Conservation (phyloP, 2,797 vertebrate species). For the Crenuchus spilurus region DNA sequence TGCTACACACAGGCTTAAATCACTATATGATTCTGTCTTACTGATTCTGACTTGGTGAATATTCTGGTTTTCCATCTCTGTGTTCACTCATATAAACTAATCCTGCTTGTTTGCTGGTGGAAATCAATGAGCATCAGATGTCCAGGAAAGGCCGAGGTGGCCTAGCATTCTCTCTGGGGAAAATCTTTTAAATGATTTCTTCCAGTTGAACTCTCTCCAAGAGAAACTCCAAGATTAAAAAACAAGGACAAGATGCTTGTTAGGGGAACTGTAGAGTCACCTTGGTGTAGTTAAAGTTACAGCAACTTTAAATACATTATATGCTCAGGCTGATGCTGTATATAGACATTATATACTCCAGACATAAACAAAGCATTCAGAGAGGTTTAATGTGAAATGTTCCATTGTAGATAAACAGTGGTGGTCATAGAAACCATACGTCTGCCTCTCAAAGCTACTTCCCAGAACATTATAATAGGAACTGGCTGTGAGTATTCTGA, state of each 20-base stretch:
- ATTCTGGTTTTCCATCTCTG: not conserved
- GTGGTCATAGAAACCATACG: no score
- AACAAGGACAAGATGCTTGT: slow-evolving; percentile 22
- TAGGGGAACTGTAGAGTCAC: slow-evolving; percentile 28
- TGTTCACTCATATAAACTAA: slow-evolving; percentile 36
- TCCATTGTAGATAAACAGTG: no score
- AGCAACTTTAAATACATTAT: not conserved
- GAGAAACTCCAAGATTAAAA: slow-evolving; percentile 38
- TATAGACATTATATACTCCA: no score
- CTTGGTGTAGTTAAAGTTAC: slow-evolving; percentile 8
- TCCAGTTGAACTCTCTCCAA: slow-evolving; percentile 70
- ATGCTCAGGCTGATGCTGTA: not conserved
- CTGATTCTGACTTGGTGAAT: not conserved
- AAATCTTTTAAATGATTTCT: slow-evolving; percentile 78
- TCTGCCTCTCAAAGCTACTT: no score
- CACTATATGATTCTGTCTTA: no score
- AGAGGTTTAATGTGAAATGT: not conserved
- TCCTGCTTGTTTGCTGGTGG: slow-evolving; percentile 37
- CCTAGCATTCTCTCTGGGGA: slow-evolving; percentile 50
- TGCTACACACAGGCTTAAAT: no score
- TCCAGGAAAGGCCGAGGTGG: slow-evolving; percentile 29
- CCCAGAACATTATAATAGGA: no score
- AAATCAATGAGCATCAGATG: slow-evolving; percentile 50
- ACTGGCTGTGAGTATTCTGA: no score
- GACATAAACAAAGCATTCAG: no score